These are phyloP conservation scores for Ophthalmolycus amberensis DNA, from an alignment of 2,113 vertebrate species.

Conservation along the genomic window DNA sequence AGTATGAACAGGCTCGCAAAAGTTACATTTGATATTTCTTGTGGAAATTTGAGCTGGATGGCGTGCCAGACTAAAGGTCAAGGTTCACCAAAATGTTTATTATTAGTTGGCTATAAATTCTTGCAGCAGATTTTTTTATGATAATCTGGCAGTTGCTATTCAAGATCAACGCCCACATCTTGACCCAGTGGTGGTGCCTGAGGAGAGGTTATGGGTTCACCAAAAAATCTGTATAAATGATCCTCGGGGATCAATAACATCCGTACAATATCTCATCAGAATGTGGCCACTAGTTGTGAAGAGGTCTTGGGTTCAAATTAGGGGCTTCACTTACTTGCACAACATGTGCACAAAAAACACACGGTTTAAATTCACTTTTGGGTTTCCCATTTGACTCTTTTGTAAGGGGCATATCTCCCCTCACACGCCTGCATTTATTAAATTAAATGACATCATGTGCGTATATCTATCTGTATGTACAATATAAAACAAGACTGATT, in stretches of 20 bases:
- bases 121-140: constrained; percentile 2
- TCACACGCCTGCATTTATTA: constrained; percentile 60
- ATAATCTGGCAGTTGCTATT: constrained; percentile 3
- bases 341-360: constrained; percentile 44
- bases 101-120: constrained; percentile 13
- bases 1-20: not conserved
- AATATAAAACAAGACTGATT: constrained; percentile 85
- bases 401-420: constrained; percentile 35
- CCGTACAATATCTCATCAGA: constrained; percentile 6
- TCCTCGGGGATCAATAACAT: constrained; percentile 29
- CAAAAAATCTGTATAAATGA: constrained; percentile 1
- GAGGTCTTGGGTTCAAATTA: constrained; percentile 1
- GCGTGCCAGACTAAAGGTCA: not conserved
- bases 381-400: constrained; percentile 49
- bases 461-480: constrained; percentile 84
- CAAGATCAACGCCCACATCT: constrained; percentile 4
- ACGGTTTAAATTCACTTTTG: constrained; percentile 52
- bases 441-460: constrained; percentile 83
- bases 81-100: constrained; percentile 3
- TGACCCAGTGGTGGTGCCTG: not conserved
- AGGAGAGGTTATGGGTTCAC: constrained; percentile 21
- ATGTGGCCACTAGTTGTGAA: not conserved
- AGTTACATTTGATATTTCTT: not conserved
- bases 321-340: constrained; percentile 17
- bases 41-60: not conserved